These are phyloP conservation scores for Eupithecia vulgata DNA, from an alignment of 2,888 invertebrate genomes.

Conservation along the genomic window DNA sequence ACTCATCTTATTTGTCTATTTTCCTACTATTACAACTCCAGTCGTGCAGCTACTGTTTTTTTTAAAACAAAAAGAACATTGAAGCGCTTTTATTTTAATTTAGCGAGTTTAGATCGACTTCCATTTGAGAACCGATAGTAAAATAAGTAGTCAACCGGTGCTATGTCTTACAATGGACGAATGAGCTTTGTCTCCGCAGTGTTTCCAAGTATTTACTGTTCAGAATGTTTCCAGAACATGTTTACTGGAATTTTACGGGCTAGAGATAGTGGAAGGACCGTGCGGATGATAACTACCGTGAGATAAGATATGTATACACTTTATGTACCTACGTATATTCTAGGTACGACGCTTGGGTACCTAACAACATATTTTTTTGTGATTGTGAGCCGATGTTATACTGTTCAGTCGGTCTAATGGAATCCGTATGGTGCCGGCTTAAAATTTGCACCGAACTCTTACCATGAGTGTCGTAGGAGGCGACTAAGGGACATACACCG, in stretches of 20 bases:
- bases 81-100: background rate
- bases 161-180: slow-evolving; percentile 28
- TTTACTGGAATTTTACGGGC: slow-evolving; percentile 19
- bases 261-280: background rate
- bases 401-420: no score
- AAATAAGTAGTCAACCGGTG: slow-evolving; percentile 18
- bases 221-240: slow-evolving; percentile 13
- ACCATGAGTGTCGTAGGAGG: no score
- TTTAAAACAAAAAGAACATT: background rate
- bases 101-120: slow-evolving; percentile 3
- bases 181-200: slow-evolving; percentile 25
- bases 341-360: no score
- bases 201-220: slow-evolving; percentile 21
- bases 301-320: background rate
- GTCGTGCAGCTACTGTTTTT: no score
- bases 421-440: no score
- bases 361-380: no score
- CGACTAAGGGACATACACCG: no score
- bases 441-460: no score
- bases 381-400: no score
- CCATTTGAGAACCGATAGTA: slow-evolving; percentile 11
- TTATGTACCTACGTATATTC: no score
- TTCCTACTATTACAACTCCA: no score
- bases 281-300: background rate
- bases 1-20: no score